Evolutionary conservation across 1,140 invertebrate genomes (phyloP), one percentile per base, ranked within the genome.

Genomic region (Bombus soroeensis): DNA sequence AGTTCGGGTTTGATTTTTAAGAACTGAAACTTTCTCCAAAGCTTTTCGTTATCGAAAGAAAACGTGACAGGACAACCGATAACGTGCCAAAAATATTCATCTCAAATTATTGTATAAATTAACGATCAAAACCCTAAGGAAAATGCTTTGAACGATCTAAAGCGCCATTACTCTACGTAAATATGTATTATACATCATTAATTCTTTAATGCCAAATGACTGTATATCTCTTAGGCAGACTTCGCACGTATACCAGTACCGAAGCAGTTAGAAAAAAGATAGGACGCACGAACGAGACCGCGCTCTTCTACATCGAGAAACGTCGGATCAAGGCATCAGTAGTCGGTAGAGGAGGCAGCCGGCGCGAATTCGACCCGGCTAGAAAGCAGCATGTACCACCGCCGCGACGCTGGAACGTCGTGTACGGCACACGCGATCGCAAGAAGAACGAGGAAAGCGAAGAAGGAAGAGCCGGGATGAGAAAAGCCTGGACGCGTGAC

Each of bases 271-370:
- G n/a, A 68, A 68, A 47, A 28, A 34, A 53, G 25, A n/a, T 6
- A 32, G 4, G 5, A 41, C 6, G 9, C 34, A 9, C 34, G 71
- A 81, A 32, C 37, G 85, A 83, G 93, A 94, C 90, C 93, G 91
- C 94, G 92, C 95, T 95, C 93, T 94, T 95, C 94, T 94, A 94
- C 86, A 87, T 76, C 88, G 89, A 85, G 71, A 87, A 82, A 87
- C 86, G 25, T 34, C 47, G 92, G 92, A 95, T 94, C 94, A 95
- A 94, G 94, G 94, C 91, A 94, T 89, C 94, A 95, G 94, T 94
- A 95, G 87, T 70, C 80, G 87, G 90, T 93, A 87, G 94, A 95
- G 94, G 91, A 87, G 87, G 88, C 85, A 68, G 66, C 9, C 12
- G 8, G 37, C 39, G 66, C 53, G 80, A 59, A 83, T 83, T 22